Evolutionary conservation across 2,797 vertebrate genomes (phyloP).

Genomic region (Oreochromis mossambicus): DNA sequence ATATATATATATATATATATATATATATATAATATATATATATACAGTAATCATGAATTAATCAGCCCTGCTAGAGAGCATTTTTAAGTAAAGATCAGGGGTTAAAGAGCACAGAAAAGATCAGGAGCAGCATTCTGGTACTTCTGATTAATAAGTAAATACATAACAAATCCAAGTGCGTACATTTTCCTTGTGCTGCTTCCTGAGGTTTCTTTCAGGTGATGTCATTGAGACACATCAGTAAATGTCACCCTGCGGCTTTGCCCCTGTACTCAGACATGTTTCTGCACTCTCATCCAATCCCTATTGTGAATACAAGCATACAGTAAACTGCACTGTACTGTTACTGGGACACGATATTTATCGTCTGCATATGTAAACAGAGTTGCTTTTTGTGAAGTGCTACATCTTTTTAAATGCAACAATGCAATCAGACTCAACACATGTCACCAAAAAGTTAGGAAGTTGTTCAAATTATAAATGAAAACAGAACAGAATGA

Average conservation of each 20-base stretch:
- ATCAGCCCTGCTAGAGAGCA: slow-evolving; percentile 4
- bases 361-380: neutral
- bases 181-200: neutral
- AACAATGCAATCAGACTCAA: neutral
- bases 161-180: neutral
- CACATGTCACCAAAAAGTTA: neutral
- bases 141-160: neutral
- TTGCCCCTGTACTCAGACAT: neutral
- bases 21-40: too few species aligned
- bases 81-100: neutral
- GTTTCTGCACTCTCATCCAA: neutral
- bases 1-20: neutral
- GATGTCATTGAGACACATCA: neutral
- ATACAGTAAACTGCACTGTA: neutral
- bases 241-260: neutral
- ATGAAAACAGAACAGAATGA: neutral
- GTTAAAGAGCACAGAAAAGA: neutral
- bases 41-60: slow-evolving; percentile 29
- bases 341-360: neutral
- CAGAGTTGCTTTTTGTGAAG: neutral
- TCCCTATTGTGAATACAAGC: neutral
- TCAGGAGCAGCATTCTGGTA: neutral
- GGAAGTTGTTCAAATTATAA: neutral
- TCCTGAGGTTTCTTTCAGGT: neutral
- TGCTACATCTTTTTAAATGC: neutral